These are phyloP conservation scores for Brachionus sp. DNA, from an alignment of 1,140 invertebrate genomes.

Conservation along the genomic window DNA sequence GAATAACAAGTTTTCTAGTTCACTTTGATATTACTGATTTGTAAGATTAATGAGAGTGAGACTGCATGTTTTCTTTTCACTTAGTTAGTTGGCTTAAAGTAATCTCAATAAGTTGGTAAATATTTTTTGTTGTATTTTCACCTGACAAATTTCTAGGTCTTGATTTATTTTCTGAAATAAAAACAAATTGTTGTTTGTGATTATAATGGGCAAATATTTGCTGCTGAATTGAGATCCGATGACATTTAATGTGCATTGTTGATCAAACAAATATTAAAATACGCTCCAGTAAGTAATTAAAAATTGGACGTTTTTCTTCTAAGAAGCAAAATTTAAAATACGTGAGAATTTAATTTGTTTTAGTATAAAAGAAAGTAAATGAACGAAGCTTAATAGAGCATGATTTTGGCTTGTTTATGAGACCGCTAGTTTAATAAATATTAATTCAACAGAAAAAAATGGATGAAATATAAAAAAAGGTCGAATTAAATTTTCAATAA, in stretches of 20 bases:
- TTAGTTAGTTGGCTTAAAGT: background rate
- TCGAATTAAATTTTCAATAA: no score
- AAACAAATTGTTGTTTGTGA: background rate
- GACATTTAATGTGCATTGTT: constrained; percentile 1
- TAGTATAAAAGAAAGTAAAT: background rate
- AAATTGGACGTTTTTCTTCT: background rate
- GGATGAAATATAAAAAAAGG: no score
- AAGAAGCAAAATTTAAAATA: background rate
- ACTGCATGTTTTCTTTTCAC: background rate
- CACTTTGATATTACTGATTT: background rate
- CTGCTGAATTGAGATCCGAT: background rate
- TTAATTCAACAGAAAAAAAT: background rate
- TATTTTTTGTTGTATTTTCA: background rate
- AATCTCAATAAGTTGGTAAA: background rate
- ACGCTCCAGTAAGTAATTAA: constrained; percentile 1
- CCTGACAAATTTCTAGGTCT: constrained; percentile 5
- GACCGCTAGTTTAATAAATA: background rate
- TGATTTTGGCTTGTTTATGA: background rate
- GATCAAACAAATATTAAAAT: background rate
- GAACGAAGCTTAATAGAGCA: background rate
- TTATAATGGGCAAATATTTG: background rate
- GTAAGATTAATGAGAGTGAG: background rate
- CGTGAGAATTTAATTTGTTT: background rate
- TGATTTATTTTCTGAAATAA: background rate
- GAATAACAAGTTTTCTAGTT: background rate